phyloP scores from a whole-genome alignment of 1,140 invertebrate genomes.

The Chrysopa pallens region DNA sequence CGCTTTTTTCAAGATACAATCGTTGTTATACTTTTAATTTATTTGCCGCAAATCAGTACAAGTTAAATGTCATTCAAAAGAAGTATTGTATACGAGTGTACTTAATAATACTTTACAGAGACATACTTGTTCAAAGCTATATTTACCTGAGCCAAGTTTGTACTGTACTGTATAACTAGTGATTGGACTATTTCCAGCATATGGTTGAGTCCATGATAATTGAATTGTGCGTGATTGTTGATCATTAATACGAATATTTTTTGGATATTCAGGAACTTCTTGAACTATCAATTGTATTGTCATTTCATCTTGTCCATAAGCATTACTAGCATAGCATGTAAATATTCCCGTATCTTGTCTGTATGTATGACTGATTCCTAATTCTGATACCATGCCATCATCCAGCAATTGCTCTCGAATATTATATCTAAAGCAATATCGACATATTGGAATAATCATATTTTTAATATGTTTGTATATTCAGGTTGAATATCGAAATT shows the following conservation, averaged over 20 bases:
- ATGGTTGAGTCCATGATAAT: slow-evolving; percentile 68
- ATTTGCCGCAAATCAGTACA: too few species aligned
- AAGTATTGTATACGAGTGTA: too few species aligned
- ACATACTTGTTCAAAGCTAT: not conserved
- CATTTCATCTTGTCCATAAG: slow-evolving; percentile 81
- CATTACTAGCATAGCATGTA: slow-evolving; percentile 73
- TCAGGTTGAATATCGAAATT: not conserved
- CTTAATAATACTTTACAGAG: too few species aligned
- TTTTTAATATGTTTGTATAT: not conserved
- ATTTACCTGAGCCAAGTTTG: slow-evolving; percentile 60
- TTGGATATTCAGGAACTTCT: slow-evolving; percentile 75
- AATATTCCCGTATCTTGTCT: slow-evolving; percentile 76
- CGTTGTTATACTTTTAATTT: too few species aligned
- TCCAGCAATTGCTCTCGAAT: slow-evolving; percentile 54
- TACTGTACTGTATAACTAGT: slow-evolving; percentile 74
- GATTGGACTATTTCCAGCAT: slow-evolving; percentile 75
- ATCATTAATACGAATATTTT: slow-evolving; percentile 67
- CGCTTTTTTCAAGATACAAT: too few species aligned
- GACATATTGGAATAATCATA: not conserved
- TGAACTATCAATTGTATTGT: slow-evolving; percentile 80
- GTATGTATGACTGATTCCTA: slow-evolving; percentile 66
- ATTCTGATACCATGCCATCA: slow-evolving; percentile 66
- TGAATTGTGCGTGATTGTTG: slow-evolving; percentile 60
- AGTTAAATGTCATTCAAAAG: too few species aligned
- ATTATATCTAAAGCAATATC: slow-evolving; percentile 30